These are phyloP conservation scores for Machaerirhynchus nigripectus DNA, from an alignment of 2,113 vertebrate species.

Conservation along the genomic window DNA sequence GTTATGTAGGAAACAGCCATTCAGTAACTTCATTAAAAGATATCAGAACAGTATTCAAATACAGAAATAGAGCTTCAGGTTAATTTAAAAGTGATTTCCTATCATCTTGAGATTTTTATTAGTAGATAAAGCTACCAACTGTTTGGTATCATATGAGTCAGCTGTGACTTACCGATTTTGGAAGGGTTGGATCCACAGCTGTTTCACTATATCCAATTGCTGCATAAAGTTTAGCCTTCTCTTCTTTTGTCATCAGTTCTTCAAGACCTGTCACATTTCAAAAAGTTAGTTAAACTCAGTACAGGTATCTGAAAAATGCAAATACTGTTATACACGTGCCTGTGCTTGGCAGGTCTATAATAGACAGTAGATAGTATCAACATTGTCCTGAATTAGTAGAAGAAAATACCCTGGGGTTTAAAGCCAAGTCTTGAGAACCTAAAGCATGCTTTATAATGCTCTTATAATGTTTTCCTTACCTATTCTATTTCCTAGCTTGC, in stretches of 20 bases:
- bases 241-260: conserved; percentile 85
- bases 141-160: background rate
- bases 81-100: background rate
- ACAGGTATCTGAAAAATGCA: background rate
- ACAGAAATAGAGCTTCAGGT: background rate
- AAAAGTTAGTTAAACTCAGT: background rate
- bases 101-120: background rate
- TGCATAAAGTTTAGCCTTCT: conserved; percentile 92
- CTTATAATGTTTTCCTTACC: background rate
- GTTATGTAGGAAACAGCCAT: background rate
- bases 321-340: background rate
- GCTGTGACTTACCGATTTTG: conserved; percentile 85
- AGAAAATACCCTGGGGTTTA: background rate
- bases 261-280: conserved; percentile 81
- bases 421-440: background rate
- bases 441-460: background rate
- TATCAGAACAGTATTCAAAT: background rate
- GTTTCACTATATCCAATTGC: conserved; percentile 97
- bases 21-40: background rate
- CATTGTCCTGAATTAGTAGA: background rate
- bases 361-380: background rate
- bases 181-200: conserved; percentile 89
- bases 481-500: background rate
- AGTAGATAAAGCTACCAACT: background rate
- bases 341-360: background rate